Conservation (phyloP, 2,888 invertebrate genomes). For the Thecocarcelia acutangulata region DNA sequence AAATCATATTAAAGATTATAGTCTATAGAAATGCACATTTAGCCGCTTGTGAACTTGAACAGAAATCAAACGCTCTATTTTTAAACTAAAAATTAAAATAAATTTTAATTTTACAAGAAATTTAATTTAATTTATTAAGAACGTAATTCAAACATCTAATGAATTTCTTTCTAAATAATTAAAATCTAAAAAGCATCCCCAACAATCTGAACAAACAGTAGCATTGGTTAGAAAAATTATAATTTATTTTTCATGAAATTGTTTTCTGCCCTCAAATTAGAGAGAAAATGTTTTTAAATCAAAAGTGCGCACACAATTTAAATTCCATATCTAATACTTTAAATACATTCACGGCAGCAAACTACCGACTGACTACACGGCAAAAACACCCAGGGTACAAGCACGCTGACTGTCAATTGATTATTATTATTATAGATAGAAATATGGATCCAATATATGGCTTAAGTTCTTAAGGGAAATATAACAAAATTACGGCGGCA, state of each 20-base stretch:
- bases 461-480: too few species aligned
- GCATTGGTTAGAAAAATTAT: constrained; percentile 16
- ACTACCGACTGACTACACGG: too few species aligned
- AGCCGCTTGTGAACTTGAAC: too few species aligned
- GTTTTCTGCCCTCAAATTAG: not conserved
- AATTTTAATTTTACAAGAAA: not conserved
- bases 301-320: constrained; percentile 35
- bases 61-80: too few species aligned
- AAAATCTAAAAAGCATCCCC: not conserved
- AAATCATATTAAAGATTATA: too few species aligned
- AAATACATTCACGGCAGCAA: not conserved
- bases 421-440: too few species aligned
- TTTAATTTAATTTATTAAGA: not conserved
- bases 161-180: constrained; percentile 8
- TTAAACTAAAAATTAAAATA: not conserved
- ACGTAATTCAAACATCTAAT: not conserved
- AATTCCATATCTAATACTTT: too few species aligned
- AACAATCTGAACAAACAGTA: constrained; percentile 8
- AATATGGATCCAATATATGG: too few species aligned
- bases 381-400: too few species aligned
- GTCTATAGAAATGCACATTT: too few species aligned
- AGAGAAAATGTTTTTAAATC: not conserved
- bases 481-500: too few species aligned
- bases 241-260: constrained; percentile 21
- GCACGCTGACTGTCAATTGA: too few species aligned